Evolutionary conservation across 2,113 vertebrate species (phyloP), one percentile per base, ranked within the genome.

Genomic region (Hepsetus odoe): DNA sequence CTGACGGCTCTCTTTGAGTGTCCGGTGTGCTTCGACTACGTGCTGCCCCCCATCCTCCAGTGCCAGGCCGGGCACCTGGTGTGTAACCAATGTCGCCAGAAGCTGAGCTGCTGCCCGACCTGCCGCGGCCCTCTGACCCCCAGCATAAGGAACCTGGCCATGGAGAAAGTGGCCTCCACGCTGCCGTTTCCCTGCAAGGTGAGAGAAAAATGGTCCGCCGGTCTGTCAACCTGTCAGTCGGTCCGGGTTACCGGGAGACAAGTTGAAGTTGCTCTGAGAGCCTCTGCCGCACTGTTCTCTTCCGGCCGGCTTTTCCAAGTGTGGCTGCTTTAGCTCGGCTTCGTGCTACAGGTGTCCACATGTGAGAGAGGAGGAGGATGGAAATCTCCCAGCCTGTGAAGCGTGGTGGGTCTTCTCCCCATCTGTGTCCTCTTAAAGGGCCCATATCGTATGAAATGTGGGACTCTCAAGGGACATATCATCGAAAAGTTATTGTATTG

Each of bases 181-280:
- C 84, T 94, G 56, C 92, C 92, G 0, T 94, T 94, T 73, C 92
- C 92, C 30, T 94, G 92, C 85, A 94, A 93, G 92, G 92, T 93
- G 87, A 87, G 46, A 14, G 40, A 42, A 42, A 11, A 2, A 3
- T 4, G 44, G 1, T 1, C 11, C 3, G 1, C 46, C 42, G 42
- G 42, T 8, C 9, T 8, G 9, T 8, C 9, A 42, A 16, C 12
- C 44, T 49, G 44, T 16, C 44, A 49, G 44, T 49, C 44, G 18
- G 44, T 49, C 13, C 1, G 3, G 16, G 46, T 20, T 53, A 67
- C 9, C 24, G 20, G 24, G 38, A 2, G 12, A 24, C 35, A 12
- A 5, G 5, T 2, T 0, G n/a, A n/a, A n/a, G n/a, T n/a, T 20
- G 24, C n/a, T 8, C n/a, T 22, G 4, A 55, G 51, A 5, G 51